Base-by-base conservation (phyloP, 2,113 vertebrate genomes). In the Forbesichthys papilliferus region DNA sequence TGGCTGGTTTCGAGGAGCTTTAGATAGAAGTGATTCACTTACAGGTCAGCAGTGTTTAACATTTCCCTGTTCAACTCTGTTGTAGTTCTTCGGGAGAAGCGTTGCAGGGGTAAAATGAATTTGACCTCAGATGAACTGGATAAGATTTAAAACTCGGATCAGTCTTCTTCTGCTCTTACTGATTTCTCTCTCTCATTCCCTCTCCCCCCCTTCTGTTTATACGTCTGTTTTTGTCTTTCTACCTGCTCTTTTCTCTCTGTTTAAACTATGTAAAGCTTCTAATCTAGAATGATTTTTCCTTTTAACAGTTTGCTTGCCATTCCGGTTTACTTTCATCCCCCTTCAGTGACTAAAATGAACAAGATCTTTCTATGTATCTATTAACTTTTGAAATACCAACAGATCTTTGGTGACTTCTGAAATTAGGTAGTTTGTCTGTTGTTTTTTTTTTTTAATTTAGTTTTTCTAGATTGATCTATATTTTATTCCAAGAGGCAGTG, bases 381-480 rank as follows among this genome's bases (percentile, higher is more conserved):
- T 66, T 59, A 27, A 42, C 3, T 73, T 77, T 72, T 9, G 3
- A 48, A 58, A 58, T 8, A 3, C 48, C 49, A 52, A 52, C 49
- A 12, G 11, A 52, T 52, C 49, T 11, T 9, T 14, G 36, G 36
- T 8, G 7, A 42, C 36, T 42, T 42, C 36, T 42, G 3, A 8
- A 42, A 42, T 13, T 16, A 95, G 95, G 94, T 27, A 27, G 27
- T 27, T 27, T 27, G 94, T 52, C 6, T 11, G 49, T 52, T 4
- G 49, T 10, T 52, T 56, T 56, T 60, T 55, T 14, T 72, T 20
- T 20, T 16, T 0, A 16, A 3, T 60, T 14, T 33, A 33, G 16
- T 52, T 10, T 14, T 52, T 27, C 27, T 27, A 27, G 27, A 27
- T 27, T 27, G 2, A 27, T 27, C 27, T 27, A 27, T 27, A 27